These are phyloP conservation scores for Trilocha varians DNA, from an alignment of 2,888 invertebrate genomes.

Conservation along the genomic window DNA sequence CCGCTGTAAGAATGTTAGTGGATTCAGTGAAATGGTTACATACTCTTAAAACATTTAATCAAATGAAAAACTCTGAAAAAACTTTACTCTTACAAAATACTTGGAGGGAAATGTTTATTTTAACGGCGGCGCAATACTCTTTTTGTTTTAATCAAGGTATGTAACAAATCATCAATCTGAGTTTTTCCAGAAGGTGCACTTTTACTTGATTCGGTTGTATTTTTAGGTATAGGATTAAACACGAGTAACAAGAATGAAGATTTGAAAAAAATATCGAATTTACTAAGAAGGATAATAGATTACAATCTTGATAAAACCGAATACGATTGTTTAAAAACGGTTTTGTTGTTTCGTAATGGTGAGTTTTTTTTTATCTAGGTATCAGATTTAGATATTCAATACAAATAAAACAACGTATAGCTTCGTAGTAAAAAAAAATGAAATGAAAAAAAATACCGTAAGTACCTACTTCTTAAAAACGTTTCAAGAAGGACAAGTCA, in stretches of 20 bases:
- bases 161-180: slow-evolving; percentile 3
- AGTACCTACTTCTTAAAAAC: too few species aligned
- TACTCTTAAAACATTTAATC: slow-evolving; percentile 82
- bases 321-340: slow-evolving; percentile 87
- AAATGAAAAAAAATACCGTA: too few species aligned
- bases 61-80: slow-evolving; percentile 78
- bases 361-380: slow-evolving; percentile 16
- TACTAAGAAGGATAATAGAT: slow-evolving; percentile 77
- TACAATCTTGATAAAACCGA: slow-evolving; percentile 85
- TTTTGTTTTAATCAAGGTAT: slow-evolving; percentile 82
- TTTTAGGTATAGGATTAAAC: slow-evolving; percentile 28
- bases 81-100: slow-evolving; percentile 81
- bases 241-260: slow-evolving; percentile 67
- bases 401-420: too few species aligned
- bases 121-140: slow-evolving; percentile 88
- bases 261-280: slow-evolving; percentile 67
- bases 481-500: too few species aligned
- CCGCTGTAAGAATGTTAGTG: slow-evolving; percentile 83
- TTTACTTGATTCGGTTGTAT: neutral
- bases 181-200: neutral
- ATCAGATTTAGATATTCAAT: too few species aligned
- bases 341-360: slow-evolving; percentile 88
- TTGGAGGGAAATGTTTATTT: slow-evolving; percentile 88
- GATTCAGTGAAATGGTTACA: slow-evolving; percentile 86
- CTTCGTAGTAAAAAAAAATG: too few species aligned